Conservation (phyloP, 2,888 invertebrate genomes). For the Agriotes lineatus region DNA sequence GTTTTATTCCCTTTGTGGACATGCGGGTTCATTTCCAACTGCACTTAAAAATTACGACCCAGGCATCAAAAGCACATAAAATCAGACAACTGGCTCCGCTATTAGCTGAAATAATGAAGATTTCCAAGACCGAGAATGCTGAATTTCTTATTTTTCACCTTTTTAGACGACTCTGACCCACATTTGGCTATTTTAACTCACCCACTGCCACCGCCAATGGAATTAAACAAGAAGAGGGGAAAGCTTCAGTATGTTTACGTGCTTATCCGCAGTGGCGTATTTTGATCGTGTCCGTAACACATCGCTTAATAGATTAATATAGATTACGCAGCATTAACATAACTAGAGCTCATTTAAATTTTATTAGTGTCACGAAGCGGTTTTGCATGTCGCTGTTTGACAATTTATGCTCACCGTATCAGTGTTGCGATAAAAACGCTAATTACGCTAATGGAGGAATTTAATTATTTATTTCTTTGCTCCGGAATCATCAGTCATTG, state of each 20-base stretch:
- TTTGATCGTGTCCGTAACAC: slow-evolving; percentile 5
- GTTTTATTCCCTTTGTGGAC: neutral
- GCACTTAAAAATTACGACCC: slow-evolving; percentile 23
- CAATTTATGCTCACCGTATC: slow-evolving; percentile 27
- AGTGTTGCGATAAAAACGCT: slow-evolving; percentile 29
- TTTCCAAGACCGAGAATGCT: slow-evolving; percentile 3
- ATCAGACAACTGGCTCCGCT: slow-evolving; percentile 9
- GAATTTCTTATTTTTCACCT: neutral
- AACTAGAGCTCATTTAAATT: slow-evolving; percentile 29
- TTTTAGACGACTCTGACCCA: slow-evolving; percentile 6
- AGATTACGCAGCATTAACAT: slow-evolving; percentile 17
- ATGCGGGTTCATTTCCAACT: slow-evolving; percentile 5
- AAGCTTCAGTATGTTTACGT: neutral
- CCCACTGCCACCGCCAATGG: neutral
- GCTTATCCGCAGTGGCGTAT: neutral
- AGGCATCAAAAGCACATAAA: slow-evolving; percentile 20
- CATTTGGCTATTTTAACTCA: slow-evolving; percentile 8
- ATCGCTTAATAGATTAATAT: slow-evolving; percentile 25
- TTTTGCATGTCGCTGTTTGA: slow-evolving; percentile 39
- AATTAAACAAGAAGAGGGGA: neutral
- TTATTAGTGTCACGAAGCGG: slow-evolving; percentile 38
- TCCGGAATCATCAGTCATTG: slow-evolving; percentile 39
- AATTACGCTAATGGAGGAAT: slow-evolving; percentile 46
- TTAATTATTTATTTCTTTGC: slow-evolving; percentile 39
- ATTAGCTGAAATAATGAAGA: slow-evolving; percentile 16